Percentiles rank a stretch among this genome's conserved stretches.
Evolutionary conservation across 2,113 vertebrate species (phyloP).

Genomic region (Geococcyx californianus): DNA sequence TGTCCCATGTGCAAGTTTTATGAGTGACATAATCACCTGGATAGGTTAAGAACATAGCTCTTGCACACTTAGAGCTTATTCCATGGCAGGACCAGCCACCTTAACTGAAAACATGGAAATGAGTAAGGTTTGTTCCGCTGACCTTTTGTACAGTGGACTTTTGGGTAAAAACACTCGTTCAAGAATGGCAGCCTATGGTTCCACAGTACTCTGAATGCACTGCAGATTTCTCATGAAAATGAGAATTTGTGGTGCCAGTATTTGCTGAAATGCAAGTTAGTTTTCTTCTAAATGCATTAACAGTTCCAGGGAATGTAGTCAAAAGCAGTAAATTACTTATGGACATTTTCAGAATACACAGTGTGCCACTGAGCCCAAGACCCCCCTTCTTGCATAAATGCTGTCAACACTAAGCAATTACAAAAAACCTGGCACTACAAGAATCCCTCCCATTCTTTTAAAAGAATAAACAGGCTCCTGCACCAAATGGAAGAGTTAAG

Average conservation of each 20-base stretch:
- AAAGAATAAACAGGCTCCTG: neutral
- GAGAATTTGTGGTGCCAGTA: neutral
- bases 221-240: neutral
- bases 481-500: neutral
- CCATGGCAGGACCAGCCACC: neutral
- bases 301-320: neutral
- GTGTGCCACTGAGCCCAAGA: neutral
- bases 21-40: neutral
- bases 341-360: neutral
- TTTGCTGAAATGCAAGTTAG: neutral
- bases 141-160: neutral
- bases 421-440: neutral
- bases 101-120: neutral
- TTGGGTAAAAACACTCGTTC: fast-evolving
- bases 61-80: neutral
- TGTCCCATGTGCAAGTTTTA: neutral
- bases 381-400: neutral
- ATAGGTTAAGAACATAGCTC: neutral
- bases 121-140: neutral
- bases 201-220: neutral
- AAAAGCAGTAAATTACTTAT: neutral
- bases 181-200: neutral
- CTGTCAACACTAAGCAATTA: neutral
- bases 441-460: neutral
- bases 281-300: neutral